Percentiles rank a stretch among this genome's conserved stretches.
phyloP scores from a whole-genome alignment of 2,888 invertebrate genomes.

The Acrocyrtus sp. region DNA sequence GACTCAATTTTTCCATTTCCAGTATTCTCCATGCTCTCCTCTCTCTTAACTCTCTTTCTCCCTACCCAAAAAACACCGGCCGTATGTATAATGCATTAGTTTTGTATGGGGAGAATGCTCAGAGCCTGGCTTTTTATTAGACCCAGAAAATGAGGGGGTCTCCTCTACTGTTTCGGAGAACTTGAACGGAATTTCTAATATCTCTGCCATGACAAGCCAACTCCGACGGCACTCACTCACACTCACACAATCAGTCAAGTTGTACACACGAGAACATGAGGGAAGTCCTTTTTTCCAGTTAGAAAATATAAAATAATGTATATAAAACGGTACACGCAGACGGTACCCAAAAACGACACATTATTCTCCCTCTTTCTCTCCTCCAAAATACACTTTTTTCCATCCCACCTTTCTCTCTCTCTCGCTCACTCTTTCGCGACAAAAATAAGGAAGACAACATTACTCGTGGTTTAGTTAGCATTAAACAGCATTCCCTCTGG shows the following conservation, averaged over 20 bases:
- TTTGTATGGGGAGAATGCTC: slow-evolving; percentile 27
- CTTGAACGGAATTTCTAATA: slow-evolving; percentile 29
- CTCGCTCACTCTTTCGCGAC: neutral
- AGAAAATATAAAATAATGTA: slow-evolving; percentile 4
- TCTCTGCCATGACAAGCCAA: slow-evolving; percentile 42
- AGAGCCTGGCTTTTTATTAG: slow-evolving; percentile 35
- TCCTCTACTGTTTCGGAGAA: slow-evolving; percentile 4
- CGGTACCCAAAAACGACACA: no score
- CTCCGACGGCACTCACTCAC: slow-evolving; percentile 44
- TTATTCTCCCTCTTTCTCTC: no score
- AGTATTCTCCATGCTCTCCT: slow-evolving; percentile 3
- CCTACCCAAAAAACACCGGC: slow-evolving; percentile 23
- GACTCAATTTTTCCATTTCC: slow-evolving; percentile 1
- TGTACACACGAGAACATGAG: no score
- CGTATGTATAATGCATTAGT: slow-evolving; percentile 39
- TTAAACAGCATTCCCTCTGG: no score
- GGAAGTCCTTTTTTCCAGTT: neutral
- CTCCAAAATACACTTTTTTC: no score
- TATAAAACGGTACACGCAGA: neutral
- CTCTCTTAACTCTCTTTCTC: neutral
- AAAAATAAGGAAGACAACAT: no score
- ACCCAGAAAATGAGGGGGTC: neutral
- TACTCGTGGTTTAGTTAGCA: no score
- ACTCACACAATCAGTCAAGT: slow-evolving; percentile 51
- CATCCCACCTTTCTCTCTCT: no score